phyloP scores from a whole-genome alignment of 2,797 vertebrate species.

The Periparus ater region DNA sequence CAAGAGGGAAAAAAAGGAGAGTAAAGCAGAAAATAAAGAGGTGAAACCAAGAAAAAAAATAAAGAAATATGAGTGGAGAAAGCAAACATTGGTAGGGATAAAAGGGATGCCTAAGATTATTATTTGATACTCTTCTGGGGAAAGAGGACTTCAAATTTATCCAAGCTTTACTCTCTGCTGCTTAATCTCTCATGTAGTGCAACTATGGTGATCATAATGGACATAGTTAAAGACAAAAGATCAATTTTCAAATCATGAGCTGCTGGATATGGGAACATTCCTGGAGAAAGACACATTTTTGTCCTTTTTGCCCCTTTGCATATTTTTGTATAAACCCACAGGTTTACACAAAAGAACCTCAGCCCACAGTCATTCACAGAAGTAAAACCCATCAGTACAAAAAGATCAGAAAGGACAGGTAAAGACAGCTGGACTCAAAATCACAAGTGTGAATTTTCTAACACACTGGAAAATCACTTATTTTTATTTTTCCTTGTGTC shows the following conservation, averaged over 20 bases:
- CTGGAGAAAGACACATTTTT: background rate
- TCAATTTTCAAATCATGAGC: background rate
- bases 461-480: background rate
- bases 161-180: background rate
- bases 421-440: background rate
- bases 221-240: background rate
- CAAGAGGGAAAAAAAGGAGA: background rate
- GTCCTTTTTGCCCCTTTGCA: background rate
- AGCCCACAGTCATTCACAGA: background rate
- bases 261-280: background rate
- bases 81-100: background rate
- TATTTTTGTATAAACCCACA: no score
- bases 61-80: background rate
- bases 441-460: background rate
- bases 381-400: background rate
- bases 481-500: background rate
- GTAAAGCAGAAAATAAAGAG: background rate
- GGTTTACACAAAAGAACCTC: background rate
- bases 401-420: background rate
- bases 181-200: fast-evolving
- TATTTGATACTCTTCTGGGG: background rate
- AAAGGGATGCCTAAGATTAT: background rate
- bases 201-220: background rate
- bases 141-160: background rate
- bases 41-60: background rate